phyloP scores from a whole-genome alignment of 2,113 vertebrate genomes.

The Ochotona curzoniae region DNA sequence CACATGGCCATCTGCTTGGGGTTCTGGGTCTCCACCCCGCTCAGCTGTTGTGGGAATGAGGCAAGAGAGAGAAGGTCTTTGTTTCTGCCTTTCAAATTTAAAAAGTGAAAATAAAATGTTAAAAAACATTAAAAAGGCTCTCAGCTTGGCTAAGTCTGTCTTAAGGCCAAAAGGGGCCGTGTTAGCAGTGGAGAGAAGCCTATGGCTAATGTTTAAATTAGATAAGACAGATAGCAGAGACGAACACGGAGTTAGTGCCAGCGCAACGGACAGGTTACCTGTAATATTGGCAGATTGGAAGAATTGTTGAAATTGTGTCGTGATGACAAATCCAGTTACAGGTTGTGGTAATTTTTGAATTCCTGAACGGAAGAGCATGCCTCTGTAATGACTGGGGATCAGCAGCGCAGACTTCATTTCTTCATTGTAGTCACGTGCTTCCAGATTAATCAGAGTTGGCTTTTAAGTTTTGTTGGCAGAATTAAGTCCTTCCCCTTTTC shows the following conservation, averaged over 20 bases:
- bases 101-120: too few species aligned
- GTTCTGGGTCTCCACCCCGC: too few species aligned
- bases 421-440: conserved; percentile 24
- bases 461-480: not conserved
- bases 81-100: too few species aligned
- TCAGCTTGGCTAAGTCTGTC: not conserved
- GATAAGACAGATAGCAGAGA: not conserved
- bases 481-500: not conserved
- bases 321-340: not conserved
- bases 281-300: conserved; percentile 5
- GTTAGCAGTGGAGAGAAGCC: not conserved
- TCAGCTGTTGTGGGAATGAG: too few species aligned
- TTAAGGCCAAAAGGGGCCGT: not conserved
- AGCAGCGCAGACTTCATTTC: not conserved
- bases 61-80: too few species aligned
- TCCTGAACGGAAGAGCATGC: not conserved
- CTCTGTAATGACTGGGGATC: not conserved
- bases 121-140: too few species aligned
- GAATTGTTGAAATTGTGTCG: not conserved
- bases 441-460: conserved; percentile 7
- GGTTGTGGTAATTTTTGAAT: not conserved
- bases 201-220: not conserved
- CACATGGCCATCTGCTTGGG: too few species aligned
- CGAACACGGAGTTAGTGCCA: not conserved
- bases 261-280: not conserved